Evolutionary conservation across 1,140 invertebrate species (phyloP).

Genomic region (Pseudomyrmex gracilis): DNA sequence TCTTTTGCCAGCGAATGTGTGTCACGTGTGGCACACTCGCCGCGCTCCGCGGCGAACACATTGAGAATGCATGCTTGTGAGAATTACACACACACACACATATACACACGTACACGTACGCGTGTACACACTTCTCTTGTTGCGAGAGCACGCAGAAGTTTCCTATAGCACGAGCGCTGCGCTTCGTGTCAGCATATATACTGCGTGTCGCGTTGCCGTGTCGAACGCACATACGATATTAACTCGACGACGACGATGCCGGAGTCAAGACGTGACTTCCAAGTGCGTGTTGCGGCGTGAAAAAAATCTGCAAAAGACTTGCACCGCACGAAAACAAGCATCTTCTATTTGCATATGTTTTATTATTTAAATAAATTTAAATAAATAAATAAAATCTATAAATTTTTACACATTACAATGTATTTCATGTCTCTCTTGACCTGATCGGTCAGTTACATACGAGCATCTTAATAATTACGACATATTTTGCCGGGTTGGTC

Average conservation of each 20-base stretch:
- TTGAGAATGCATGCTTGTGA: background rate
- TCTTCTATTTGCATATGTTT: too few relatives aligned
- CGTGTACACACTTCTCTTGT: constrained; percentile 14
- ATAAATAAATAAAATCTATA: background rate
- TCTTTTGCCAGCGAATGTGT: constrained; percentile 74
- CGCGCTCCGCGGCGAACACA: constrained; percentile 14
- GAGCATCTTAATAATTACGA: background rate
- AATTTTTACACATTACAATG: background rate
- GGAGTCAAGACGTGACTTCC: background rate
- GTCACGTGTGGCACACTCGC: constrained; percentile 66
- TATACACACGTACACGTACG: background rate
- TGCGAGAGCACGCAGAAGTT: constrained; percentile 17
- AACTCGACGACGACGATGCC: background rate
- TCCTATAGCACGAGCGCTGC: constrained; percentile 19
- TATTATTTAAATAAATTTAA: too few relatives aligned
- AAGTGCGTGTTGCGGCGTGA: background rate
- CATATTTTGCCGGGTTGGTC: too few relatives aligned
- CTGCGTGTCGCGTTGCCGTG: constrained; percentile 5
- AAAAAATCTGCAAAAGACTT: background rate
- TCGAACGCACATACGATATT: constrained; percentile 17
- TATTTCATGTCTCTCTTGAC: background rate
- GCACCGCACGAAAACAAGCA: background rate
- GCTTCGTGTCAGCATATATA: constrained; percentile 1
- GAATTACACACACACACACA: too few relatives aligned
- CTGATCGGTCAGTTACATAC: too few relatives aligned